These are phyloP conservation scores for Scolanthus callimorphus DNA, from an alignment of 92 coral and sea anemone genomes.

Conservation along the genomic window DNA sequence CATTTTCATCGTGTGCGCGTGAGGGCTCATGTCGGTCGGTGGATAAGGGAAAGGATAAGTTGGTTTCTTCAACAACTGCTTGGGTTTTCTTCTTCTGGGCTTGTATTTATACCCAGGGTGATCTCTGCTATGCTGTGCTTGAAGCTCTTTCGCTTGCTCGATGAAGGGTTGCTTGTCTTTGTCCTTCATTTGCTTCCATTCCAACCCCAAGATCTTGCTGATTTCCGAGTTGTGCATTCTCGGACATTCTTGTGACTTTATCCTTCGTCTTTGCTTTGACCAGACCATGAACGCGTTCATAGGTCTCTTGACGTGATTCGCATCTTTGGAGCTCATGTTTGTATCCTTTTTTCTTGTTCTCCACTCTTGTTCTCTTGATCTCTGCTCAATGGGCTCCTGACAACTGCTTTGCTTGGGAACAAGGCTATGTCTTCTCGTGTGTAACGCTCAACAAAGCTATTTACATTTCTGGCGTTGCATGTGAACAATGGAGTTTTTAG, in stretches of 20 bases:
- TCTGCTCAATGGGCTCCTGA: conserved; percentile 44
- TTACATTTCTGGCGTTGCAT: conserved; percentile 98
- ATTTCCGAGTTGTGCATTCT: conserved; percentile 98
- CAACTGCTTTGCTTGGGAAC: conserved; percentile 79
- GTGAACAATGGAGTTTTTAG: conserved; percentile 97
- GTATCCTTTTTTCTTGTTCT: too few relatives aligned
- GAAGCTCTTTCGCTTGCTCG: conserved; percentile 91
- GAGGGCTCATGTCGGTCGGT: conserved; percentile 60
- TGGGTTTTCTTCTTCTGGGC: conserved; percentile 92
- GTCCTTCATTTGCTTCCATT: conserved; percentile 83
- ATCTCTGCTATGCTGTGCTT: conserved; percentile 88
- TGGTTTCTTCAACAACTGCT: conserved; percentile 88
- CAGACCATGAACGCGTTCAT: conserved; percentile 99
- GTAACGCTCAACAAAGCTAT: conserved; percentile 95
- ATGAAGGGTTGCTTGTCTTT: conserved; percentile 76
- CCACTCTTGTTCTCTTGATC: conserved; percentile 3
- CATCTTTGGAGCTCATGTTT: conserved; percentile 74
- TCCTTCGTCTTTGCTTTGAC: conserved; percentile 79
- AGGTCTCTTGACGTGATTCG: conserved; percentile 93
- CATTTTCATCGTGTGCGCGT: conserved; percentile 84
- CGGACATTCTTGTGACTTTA: conserved; percentile 86
- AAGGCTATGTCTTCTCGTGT: conserved; percentile 74
- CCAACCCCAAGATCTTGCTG: conserved; percentile 87
- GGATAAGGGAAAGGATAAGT: conserved; percentile 85
- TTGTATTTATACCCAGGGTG: conserved; percentile 97